phyloP scores from a whole-genome alignment of 2,797 vertebrate genomes.

The Phoeniculus purpureus region DNA sequence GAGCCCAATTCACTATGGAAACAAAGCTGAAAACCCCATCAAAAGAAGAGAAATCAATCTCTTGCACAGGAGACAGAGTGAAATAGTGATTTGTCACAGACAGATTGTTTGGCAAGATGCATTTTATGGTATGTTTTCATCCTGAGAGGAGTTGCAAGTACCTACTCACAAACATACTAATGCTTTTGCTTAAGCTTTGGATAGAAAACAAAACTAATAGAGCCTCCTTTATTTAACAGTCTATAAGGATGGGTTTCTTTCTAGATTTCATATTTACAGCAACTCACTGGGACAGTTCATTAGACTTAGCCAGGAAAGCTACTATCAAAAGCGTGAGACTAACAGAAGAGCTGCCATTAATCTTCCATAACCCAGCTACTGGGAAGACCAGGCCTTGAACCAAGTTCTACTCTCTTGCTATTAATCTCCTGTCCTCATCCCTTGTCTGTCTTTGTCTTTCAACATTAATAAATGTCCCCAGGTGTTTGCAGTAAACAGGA shows the following conservation, averaged over 20 bases:
- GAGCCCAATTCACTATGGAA: background rate
- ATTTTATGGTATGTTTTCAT: background rate
- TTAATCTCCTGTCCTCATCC: conserved; percentile 53
- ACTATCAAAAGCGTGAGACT: background rate
- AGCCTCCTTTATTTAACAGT: background rate
- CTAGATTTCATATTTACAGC: conserved; percentile 23
- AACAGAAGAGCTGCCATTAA: conserved; percentile 44
- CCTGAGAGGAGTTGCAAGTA: background rate
- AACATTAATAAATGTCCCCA: conserved; percentile 54
- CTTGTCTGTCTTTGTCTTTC: conserved; percentile 46
- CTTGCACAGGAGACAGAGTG: background rate
- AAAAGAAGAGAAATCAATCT: conserved; percentile 20
- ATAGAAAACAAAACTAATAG: background rate
- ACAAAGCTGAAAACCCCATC: background rate
- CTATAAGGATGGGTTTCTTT: background rate
- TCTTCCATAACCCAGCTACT: conserved; percentile 45
- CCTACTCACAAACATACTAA: background rate
- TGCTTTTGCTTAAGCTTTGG: background rate
- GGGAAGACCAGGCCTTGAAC: conserved; percentile 49
- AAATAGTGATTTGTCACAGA: background rate
- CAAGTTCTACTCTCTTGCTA: conserved; percentile 18
- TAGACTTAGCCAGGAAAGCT: conserved; percentile 5
- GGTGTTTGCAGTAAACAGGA: conserved; percentile 37
- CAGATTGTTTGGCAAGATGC: background rate
- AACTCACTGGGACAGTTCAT: background rate